Evolutionary conservation across 2,113 vertebrate species (phyloP), one percentile per base, ranked within the genome.

Genomic region (Phoenicopterus ruber): DNA sequence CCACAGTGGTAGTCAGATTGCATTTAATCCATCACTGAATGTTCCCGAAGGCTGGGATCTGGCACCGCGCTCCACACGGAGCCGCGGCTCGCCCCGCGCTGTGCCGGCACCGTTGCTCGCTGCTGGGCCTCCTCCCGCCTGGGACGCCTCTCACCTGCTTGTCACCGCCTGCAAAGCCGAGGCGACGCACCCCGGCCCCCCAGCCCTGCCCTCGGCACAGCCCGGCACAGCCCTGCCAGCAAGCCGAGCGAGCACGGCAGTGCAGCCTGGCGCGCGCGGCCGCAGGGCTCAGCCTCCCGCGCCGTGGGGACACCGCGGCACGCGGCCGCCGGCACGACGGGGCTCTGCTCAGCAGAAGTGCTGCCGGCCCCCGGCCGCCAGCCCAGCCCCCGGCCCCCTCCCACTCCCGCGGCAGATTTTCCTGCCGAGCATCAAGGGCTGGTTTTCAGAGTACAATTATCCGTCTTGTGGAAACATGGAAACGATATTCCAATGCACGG

Each of bases 11-110:
- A 96, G 96, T 96, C 91, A 92, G 88, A 95, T 97, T 96, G 95
- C 96, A 94, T 97, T 96, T 96, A 93, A 95, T 96, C 95, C 95
- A 95, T 96, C 96, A 92, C 92, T 94, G 88, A 97, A 94, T 95
- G 95, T 96, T 97, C 95, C 95, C 81, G 91, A 96, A 96, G 94
- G 95, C 93, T 97, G 95, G 89, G 94, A 82, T 96, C 95, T 96
- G 96, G 96, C 96, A 94, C 89, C 44, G 1, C 1, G 24, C 91
- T 96, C 42, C 88, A 97, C 96, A 97, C 94, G 91, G 94, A 97
- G 94, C 96, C 5, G 32, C 13, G 25, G 81, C 82, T 95, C 20
- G 0, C 88, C 92, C 82, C 0, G 8, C 8, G 3, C 86, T 47
- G 32, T 3, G 25, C 90, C 14, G 65, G 72, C 90, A 78, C 73